These are phyloP conservation scores for Australoheros scitulus DNA, from an alignment of 2,113 vertebrate genomes.

Conservation along the genomic window DNA sequence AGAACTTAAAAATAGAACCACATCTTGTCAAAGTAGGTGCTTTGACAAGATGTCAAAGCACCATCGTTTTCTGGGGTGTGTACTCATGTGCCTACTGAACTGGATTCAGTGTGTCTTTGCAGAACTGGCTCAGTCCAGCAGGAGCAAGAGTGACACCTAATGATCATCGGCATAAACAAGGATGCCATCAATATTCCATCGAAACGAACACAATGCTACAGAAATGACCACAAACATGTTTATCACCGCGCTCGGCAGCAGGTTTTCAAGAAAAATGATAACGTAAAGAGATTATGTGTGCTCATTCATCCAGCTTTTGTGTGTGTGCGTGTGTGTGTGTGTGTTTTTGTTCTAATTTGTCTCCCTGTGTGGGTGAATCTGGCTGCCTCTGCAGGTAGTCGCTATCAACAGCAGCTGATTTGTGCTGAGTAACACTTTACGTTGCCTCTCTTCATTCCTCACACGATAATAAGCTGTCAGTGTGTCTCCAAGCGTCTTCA, in stretches of 20 bases:
- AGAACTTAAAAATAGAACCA: conserved; percentile 18
- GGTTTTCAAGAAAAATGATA: neutral
- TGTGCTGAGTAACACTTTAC: conserved; percentile 68
- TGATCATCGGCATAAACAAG: neutral
- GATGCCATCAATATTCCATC: neutral
- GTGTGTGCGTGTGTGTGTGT: neutral
- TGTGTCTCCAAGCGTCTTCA: conserved; percentile 35
- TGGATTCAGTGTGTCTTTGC: conserved; percentile 79
- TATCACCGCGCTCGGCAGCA: neutral
- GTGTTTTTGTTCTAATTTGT: conserved; percentile 25
- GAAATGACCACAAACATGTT: conserved; percentile 10
- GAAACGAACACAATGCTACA: neutral
- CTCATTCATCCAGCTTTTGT: neutral
- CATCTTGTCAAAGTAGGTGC: conserved; percentile 7
- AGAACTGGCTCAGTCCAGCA: conserved; percentile 83
- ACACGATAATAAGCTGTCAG: conserved; percentile 66
- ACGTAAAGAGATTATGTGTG: neutral
- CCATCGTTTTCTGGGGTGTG: conserved; percentile 35
- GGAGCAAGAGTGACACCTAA: conserved; percentile 77
- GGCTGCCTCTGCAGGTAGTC: conserved; percentile 49
- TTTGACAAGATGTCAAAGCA: neutral
- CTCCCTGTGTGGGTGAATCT: conserved; percentile 32
- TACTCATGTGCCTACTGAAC: conserved; percentile 81
- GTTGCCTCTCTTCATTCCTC: conserved; percentile 52
- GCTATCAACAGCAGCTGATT: conserved; percentile 58